Conservation (phyloP, 2,113 vertebrate species). For the Archilochus colubris region DNA sequence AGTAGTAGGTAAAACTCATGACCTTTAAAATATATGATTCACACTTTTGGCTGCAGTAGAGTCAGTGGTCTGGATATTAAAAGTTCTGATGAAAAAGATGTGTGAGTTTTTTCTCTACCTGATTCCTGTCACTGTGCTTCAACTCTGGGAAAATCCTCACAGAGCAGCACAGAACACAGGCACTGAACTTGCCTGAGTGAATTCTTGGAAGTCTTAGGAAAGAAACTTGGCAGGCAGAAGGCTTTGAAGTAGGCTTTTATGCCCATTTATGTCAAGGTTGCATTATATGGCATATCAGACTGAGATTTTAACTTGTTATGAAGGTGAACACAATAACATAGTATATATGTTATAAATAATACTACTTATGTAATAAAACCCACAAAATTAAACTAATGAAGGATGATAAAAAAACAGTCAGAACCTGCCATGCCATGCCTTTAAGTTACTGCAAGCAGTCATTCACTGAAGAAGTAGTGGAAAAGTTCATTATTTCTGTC, state of each 20-base stretch:
- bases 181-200: neutral
- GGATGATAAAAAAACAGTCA: neutral
- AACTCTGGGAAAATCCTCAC: neutral
- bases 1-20: neutral
- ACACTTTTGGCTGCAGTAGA: neutral
- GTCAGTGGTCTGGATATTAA: neutral
- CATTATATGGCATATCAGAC: neutral
- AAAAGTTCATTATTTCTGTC: neutral
- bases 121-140: neutral
- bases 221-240: neutral
- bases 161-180: neutral
- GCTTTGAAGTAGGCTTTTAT: neutral
- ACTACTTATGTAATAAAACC: neutral
- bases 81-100: neutral
- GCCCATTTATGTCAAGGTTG: neutral
- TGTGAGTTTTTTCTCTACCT: neutral
- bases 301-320: neutral
- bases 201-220: neutral
- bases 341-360: constrained; percentile 7
- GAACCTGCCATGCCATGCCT: neutral
- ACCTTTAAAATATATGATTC: neutral
- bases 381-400: too few relatives aligned
- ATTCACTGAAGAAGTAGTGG: neutral
- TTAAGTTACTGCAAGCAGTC: neutral
- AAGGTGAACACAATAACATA: neutral